A percentile compares a stretch with the other conserved stretches of the same genome.
phyloP scores from a whole-genome alignment of 2,797 vertebrate species.

The Picus viridis region DNA sequence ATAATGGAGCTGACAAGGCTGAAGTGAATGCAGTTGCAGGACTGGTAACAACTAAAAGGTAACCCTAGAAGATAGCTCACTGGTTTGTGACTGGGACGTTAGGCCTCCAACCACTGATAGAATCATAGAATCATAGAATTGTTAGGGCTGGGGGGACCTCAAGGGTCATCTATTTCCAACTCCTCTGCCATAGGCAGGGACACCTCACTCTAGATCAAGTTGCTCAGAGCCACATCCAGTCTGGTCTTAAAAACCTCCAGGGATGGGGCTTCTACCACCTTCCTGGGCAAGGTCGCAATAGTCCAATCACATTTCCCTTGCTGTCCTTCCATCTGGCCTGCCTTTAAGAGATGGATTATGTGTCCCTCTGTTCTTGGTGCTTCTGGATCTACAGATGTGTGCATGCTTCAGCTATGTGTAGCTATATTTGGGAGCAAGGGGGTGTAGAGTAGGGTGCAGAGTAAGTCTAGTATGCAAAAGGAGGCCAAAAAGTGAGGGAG shows the following conservation, averaged over 20 bases:
- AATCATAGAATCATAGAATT: too few relatives aligned
- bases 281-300: too few relatives aligned
- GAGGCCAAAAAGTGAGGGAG: background rate
- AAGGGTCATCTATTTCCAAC: too few relatives aligned
- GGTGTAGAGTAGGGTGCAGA: background rate
- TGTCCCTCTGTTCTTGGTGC: background rate
- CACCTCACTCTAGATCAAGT: too few relatives aligned
- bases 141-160: too few relatives aligned
- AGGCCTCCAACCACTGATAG: background rate
- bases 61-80: background rate
- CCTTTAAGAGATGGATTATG: background rate
- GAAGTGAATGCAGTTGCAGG: background rate
- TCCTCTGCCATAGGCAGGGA: too few relatives aligned
- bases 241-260: too few relatives aligned
- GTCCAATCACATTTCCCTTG: background rate
- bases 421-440: background rate
- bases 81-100: background rate
- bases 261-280: too few relatives aligned
- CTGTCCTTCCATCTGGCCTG: background rate
- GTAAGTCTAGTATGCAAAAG: background rate
- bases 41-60: background rate
- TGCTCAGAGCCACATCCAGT: too few relatives aligned
- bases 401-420: background rate
- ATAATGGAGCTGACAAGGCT: accelerated
- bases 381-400: background rate